Evolutionary conservation across 1,140 invertebrate genomes (phyloP).

Genomic region (Triops longicaudatus): DNA sequence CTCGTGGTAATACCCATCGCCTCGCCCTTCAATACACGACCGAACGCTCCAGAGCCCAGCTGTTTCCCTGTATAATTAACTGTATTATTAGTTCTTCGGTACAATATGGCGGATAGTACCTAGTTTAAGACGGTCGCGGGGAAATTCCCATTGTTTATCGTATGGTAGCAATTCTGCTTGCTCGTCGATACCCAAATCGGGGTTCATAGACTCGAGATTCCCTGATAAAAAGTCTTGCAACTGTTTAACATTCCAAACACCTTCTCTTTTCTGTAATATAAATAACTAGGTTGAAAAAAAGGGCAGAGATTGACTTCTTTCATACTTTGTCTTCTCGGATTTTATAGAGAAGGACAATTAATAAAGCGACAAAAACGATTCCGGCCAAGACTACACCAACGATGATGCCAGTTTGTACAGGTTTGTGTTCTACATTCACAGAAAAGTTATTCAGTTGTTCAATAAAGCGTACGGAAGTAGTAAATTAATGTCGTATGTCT

Average conservation of each 20-base stretch:
- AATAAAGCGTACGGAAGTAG: background rate
- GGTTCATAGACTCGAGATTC: conserved; percentile 69
- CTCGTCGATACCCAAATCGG: conserved; percentile 75
- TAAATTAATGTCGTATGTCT: no score
- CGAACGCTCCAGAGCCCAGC: conserved; percentile 48
- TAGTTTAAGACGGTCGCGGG: conserved; percentile 67
- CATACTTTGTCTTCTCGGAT: background rate
- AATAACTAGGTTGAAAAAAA: background rate
- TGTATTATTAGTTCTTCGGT: background rate
- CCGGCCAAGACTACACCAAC: background rate
- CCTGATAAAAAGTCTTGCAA: conserved; percentile 41
- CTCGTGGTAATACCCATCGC: conserved; percentile 33
- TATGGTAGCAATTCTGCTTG: conserved; percentile 87
- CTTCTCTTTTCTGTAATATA: background rate
- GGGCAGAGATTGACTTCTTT: background rate
- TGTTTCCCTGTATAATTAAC: conserved; percentile 30
- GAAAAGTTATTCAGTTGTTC: background rate
- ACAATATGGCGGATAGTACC: conserved; percentile 46
- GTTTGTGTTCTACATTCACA: background rate
- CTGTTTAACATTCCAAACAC: background rate
- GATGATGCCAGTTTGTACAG: background rate
- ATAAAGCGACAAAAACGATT: background rate
- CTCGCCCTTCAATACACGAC: conserved; percentile 45
- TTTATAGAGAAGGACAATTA: background rate
- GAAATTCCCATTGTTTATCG: conserved; percentile 81